Conservation (phyloP, 1,140 invertebrate species). For the Pectinophora gossypiella region DNA sequence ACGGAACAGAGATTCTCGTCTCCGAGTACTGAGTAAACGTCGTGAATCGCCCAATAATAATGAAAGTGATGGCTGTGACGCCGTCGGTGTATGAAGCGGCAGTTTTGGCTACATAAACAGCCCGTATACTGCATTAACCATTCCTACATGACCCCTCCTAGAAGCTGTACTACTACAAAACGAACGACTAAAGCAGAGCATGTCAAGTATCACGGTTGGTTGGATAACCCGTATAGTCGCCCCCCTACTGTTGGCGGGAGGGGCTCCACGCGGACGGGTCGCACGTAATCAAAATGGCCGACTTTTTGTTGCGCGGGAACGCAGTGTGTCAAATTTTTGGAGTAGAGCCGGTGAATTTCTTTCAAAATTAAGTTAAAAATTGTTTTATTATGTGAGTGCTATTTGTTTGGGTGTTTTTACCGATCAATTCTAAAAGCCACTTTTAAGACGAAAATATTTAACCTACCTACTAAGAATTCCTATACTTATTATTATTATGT, state of each 20-base stretch:
- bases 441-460: no score
- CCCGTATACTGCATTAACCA: conserved; percentile 52
- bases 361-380: no score
- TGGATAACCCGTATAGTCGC: conserved; percentile 31
- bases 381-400: no score
- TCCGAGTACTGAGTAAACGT: conserved; percentile 62
- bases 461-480: no score
- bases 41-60: conserved; percentile 73
- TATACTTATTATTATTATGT: no score
- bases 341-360: background rate
- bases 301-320: conserved; percentile 32
- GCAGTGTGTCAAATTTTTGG: background rate
- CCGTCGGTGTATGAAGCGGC: conserved; percentile 71
- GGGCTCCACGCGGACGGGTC: conserved; percentile 42
- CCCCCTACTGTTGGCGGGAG: conserved; percentile 49
- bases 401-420: no score
- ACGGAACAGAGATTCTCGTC: conserved; percentile 50
- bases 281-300: conserved; percentile 66
- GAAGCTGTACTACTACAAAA: background rate
- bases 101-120: conserved; percentile 74
- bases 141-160: conserved; percentile 21
- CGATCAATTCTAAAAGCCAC: no score
- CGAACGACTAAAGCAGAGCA: background rate
- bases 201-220: conserved; percentile 17
- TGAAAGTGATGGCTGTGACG: conserved; percentile 70